Base-by-base conservation (phyloP, 1,140 invertebrate genomes). In the Melanaphis sacchari region DNA sequence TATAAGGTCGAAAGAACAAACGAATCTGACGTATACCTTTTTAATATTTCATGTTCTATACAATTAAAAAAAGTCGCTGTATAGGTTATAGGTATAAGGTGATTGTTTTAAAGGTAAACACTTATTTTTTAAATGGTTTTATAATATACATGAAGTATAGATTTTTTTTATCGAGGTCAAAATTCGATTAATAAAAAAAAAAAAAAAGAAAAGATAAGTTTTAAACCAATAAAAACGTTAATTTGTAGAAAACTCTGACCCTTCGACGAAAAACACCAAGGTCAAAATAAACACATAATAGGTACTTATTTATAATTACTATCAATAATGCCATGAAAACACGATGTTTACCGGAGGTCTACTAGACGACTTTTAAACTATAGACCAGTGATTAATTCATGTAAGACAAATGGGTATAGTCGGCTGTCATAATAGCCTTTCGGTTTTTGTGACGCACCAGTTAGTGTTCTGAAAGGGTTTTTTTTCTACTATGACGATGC, bases 71-170 rank as follows among this genome's bases (percentile, higher is more conserved):
- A 76, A 36, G 31, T 76, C 31, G n/a, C 0, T n/a, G 18, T n/a
- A n/a, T 76, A n/a, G n/a, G 59, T n/a, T n/a, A 49, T 36, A 76
- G 11, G 59, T n/a, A n/a, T 21, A 18, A 36, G 59, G 31, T 11
- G 59, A n/a, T 76, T 76, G 36, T 76, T 76, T 76, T n/a, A 76
- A 76, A 76, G 31, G 59, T n/a, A 76, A 76, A 76, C 59, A 76
- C 31, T 76, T 15, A 76, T 36, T 76, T 15, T n/a, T 4, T 76
- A 76, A 76, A 76, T n/a, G 31, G 15, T n/a, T n/a, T n/a, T 66
- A 31, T 11, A 26, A n/a, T 66, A 15, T 66, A 76, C 31, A 18
- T 15, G 5, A 15, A 76, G 6, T 76, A 76, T 76, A 76, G 59
- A 76, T 76, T 66, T n/a, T 26, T 76, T 76, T 76, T n/a, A 76